Percentiles rank a stretch among this genome's conserved stretches.
phyloP scores from a whole-genome alignment of 1,140 invertebrate species.

The Reticulitermes speratus region DNA sequence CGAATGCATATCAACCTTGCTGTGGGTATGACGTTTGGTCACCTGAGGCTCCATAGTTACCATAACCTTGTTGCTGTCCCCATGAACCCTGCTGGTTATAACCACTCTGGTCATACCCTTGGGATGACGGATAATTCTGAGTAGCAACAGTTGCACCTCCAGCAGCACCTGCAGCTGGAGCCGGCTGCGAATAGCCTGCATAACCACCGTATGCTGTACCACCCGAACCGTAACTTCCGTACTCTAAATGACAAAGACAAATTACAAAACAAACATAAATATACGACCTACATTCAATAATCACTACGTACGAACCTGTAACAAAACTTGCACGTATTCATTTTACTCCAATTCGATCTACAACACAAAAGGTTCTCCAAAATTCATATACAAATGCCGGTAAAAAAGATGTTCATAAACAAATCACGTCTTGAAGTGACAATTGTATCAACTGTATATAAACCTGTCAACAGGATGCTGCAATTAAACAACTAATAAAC shows the following conservation, averaged over 20 bases:
- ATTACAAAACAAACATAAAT: not conserved
- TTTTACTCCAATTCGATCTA: not conserved
- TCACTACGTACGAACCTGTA: not conserved
- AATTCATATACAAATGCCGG: not conserved
- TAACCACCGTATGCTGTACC: conserved; percentile 32
- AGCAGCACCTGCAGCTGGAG: conserved; percentile 28
- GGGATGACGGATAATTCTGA: conserved; percentile 30
- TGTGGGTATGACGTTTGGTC: conserved; percentile 27
- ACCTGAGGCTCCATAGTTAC: conserved; percentile 24
- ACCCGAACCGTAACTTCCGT: conserved; percentile 33
- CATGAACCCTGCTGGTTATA: conserved; percentile 34
- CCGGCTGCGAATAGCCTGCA: conserved; percentile 34
- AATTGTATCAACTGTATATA: not conserved
- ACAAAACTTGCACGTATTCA: not conserved
- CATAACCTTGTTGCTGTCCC: conserved; percentile 27
- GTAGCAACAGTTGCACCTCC: conserved; percentile 20
- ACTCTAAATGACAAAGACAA: conserved; percentile 26
- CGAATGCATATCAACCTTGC: conserved; percentile 15
- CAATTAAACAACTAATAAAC: not conserved
- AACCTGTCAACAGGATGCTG: not conserved
- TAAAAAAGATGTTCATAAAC: not conserved
- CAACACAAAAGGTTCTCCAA: not conserved
- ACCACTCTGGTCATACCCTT: conserved; percentile 33
- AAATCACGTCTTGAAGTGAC: not conserved
- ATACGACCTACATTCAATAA: not conserved